phyloP scores from a whole-genome alignment of 2,113 vertebrate species.

The Morone saxatilis region DNA sequence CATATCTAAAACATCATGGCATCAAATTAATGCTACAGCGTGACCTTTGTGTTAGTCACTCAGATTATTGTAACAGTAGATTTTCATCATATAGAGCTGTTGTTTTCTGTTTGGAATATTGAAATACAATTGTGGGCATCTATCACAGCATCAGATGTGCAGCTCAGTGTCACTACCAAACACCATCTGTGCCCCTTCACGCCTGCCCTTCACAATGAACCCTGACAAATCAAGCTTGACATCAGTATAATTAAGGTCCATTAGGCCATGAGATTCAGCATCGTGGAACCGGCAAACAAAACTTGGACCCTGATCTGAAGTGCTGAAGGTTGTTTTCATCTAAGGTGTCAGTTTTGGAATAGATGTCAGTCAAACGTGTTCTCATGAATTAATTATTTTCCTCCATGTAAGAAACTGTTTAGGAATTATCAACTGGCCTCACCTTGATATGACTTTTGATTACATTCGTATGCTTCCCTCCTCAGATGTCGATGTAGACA shows the following conservation, averaged over 20 bases:
- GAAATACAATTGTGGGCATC: slow-evolving; percentile 18
- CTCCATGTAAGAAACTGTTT: not conserved
- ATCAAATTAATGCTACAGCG: not conserved
- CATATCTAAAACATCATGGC: not conserved
- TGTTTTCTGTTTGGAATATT: not conserved
- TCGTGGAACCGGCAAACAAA: slow-evolving; percentile 47
- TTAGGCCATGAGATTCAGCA: slow-evolving; percentile 70
- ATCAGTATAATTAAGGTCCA: slow-evolving; percentile 78
- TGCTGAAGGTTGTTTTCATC: slow-evolving; percentile 45
- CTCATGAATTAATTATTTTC: not conserved
- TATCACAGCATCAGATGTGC: slow-evolving; percentile 58
- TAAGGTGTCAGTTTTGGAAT: slow-evolving; percentile 12
- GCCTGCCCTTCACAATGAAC: slow-evolving; percentile 77
- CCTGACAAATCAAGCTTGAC: slow-evolving; percentile 82
- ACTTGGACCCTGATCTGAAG: slow-evolving; percentile 44
- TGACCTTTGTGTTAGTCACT: not conserved
- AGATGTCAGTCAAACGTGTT: not conserved
- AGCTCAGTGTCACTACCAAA: slow-evolving; percentile 50
- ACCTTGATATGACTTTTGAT: slow-evolving; percentile 14
- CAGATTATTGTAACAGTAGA: not conserved
- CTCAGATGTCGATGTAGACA: slow-evolving; percentile 97
- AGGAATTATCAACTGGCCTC: not conserved
- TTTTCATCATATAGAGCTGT: not conserved
- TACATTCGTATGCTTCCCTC: slow-evolving; percentile 7
- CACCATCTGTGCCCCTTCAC: slow-evolving; percentile 79